Conservation (phyloP, 2,888 invertebrate species). For the Brachyopa scutellaris region DNA sequence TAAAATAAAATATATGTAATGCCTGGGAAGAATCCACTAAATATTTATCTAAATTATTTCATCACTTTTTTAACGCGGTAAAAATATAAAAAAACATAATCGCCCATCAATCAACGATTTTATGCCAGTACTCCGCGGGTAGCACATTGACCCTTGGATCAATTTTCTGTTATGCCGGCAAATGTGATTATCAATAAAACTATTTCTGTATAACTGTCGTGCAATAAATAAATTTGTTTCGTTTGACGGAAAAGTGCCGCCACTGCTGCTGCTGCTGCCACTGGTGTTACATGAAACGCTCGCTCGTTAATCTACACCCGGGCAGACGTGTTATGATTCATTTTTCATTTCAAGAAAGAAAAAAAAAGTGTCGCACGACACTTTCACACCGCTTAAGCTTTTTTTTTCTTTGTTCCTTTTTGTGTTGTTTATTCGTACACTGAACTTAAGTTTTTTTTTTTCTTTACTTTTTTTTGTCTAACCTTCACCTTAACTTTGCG, state of each 20-base stretch:
- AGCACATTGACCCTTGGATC: constrained; percentile 60
- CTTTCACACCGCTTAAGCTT: constrained; percentile 61
- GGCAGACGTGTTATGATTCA: constrained; percentile 58
- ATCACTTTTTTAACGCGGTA: neutral
- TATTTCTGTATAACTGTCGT: constrained; percentile 44
- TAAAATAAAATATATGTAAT: too few species aligned
- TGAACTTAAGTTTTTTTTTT: constrained; percentile 53
- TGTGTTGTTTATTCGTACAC: constrained; percentile 32
- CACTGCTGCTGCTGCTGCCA: constrained; percentile 9
- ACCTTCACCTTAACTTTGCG: constrained; percentile 57
- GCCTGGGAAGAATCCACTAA: too few species aligned
- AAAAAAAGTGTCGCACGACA: constrained; percentile 65
- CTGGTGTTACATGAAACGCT: constrained; percentile 41
- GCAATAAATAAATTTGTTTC: constrained; percentile 14
- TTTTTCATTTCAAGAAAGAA: constrained; percentile 25
- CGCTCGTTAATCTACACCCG: constrained; percentile 51
- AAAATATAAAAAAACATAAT: neutral
- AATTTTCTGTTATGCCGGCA: constrained; percentile 53
- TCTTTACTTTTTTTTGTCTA: constrained; percentile 5
- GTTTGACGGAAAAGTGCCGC: constrained; percentile 44
- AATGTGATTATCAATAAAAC: constrained; percentile 37
- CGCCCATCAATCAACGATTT: constrained; percentile 39
- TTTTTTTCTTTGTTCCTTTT: constrained; percentile 24
- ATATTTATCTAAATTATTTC: neutral
- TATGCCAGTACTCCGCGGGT: neutral